Evolutionary conservation across 2,797 vertebrate species (phyloP).

Genomic region (Momotus momota): DNA sequence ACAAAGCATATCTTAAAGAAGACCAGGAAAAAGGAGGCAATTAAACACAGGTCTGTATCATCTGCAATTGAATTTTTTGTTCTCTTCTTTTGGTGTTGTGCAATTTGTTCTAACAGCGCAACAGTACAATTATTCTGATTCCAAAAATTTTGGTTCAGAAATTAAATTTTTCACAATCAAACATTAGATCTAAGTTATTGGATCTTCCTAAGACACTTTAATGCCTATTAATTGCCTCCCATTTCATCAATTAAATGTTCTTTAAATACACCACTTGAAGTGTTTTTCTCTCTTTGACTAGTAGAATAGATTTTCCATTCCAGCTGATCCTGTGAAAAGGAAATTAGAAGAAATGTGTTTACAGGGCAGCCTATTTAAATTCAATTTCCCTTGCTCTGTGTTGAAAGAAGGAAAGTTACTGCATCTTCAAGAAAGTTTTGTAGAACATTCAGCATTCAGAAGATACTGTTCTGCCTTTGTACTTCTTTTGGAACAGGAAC

Average conservation of each 20-base stretch:
- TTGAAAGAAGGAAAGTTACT: neutral
- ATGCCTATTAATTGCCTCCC: neutral
- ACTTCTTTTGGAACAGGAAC: neutral
- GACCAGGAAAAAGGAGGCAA: neutral
- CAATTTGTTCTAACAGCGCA: rapidly evolving
- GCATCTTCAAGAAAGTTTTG: neutral
- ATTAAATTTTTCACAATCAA: neutral
- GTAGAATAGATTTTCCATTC: neutral
- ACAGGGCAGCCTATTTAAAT: neutral
- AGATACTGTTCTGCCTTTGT: neutral
- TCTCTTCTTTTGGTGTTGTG: neutral
- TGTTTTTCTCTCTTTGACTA: neutral
- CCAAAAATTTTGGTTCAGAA: neutral
- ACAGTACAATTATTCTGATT: neutral
- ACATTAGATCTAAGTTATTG: neutral
- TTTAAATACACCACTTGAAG: neutral
- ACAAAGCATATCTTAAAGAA: neutral
- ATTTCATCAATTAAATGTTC: neutral
- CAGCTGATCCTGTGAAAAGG: neutral
- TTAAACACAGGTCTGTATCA: neutral
- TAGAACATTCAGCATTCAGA: neutral
- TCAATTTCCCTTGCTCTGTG: neutral
- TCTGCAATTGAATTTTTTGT: neutral
- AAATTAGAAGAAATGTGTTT: slow-evolving; percentile 37
- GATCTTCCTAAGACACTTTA: neutral